A percentile compares a stretch with the other conserved stretches of the same genome.
These are phyloP conservation scores for Scolanthus callimorphus DNA, from an alignment of 92 coral and sea anemone genomes.

Conservation along the genomic window DNA sequence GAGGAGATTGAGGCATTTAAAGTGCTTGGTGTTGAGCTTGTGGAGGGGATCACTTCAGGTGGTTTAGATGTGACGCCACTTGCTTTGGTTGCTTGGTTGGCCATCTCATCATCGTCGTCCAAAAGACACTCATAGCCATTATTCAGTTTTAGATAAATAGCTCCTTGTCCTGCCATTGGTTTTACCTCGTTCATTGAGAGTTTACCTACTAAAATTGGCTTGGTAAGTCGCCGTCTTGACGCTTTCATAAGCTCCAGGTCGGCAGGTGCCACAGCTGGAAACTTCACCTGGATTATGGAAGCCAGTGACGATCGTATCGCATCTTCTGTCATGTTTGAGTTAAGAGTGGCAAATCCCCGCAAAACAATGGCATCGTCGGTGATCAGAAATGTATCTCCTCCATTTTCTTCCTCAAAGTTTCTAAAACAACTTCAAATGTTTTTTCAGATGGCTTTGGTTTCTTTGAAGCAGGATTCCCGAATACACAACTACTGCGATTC, in stretches of 20 bases:
- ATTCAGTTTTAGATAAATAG: conserved; percentile 31
- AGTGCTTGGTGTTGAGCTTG: too few relatives aligned
- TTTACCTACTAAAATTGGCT: conserved; percentile 10
- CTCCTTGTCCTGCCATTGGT: conserved; percentile 53
- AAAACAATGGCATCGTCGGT: neutral
- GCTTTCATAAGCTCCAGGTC: conserved; percentile 3
- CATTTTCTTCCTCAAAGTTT: neutral
- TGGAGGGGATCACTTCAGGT: too few relatives aligned
- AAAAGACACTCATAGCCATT: too few relatives aligned
- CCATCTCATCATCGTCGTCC: too few relatives aligned
- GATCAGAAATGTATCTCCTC: neutral
- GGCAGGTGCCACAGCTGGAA: neutral
- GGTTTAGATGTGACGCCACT: too few relatives aligned
- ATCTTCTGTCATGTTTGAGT: neutral
- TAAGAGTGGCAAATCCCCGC: neutral
- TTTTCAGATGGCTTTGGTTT: neutral
- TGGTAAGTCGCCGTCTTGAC: conserved; percentile 25
- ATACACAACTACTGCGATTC: too few relatives aligned
- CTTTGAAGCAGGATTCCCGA: too few relatives aligned
- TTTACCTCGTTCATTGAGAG: conserved; percentile 34
- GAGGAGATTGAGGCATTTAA: too few relatives aligned
- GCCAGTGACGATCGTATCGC: neutral
- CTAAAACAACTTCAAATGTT: neutral
- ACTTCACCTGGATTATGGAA: neutral
- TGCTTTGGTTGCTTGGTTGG: too few relatives aligned